phyloP scores from a whole-genome alignment of 2,797 vertebrate species.

The Threskiornis aethiopicus region DNA sequence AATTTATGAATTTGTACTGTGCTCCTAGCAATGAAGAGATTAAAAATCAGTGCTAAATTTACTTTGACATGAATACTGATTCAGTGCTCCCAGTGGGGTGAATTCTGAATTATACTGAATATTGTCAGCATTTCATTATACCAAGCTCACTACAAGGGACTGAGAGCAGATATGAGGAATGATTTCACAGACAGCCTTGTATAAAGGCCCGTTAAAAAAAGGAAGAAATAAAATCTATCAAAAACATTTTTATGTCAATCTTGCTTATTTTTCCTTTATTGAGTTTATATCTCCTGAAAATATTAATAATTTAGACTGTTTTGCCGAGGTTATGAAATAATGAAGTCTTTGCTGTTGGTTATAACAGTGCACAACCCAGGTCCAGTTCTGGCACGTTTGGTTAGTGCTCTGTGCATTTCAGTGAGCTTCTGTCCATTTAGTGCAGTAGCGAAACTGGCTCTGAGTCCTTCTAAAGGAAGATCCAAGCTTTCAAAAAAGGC shows the following conservation, averaged over 20 bases:
- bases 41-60: conserved; percentile 59
- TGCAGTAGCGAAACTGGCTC: background rate
- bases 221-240: background rate
- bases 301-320: background rate
- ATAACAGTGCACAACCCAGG: background rate
- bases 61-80: conserved; percentile 49
- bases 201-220: background rate
- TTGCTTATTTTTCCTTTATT: background rate
- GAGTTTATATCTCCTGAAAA: background rate
- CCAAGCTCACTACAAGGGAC: background rate
- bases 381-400: background rate
- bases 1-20: conserved; percentile 59
- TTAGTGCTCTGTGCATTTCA: background rate
- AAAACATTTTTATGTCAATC: background rate
- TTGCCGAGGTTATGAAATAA: background rate
- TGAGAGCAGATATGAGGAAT: background rate
- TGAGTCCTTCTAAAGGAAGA: background rate
- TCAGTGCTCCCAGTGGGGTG: conserved; percentile 6
- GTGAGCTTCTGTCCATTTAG: background rate
- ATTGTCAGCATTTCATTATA: conserved; percentile 20
- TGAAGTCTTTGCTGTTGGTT: background rate
- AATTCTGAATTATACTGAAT: conserved; percentile 35
- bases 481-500: background rate
- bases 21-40: conserved; percentile 44
- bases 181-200: background rate